Evolutionary conservation across 23 tunicate species (phyloP).

Genomic region (Diplosoma virens): DNA sequence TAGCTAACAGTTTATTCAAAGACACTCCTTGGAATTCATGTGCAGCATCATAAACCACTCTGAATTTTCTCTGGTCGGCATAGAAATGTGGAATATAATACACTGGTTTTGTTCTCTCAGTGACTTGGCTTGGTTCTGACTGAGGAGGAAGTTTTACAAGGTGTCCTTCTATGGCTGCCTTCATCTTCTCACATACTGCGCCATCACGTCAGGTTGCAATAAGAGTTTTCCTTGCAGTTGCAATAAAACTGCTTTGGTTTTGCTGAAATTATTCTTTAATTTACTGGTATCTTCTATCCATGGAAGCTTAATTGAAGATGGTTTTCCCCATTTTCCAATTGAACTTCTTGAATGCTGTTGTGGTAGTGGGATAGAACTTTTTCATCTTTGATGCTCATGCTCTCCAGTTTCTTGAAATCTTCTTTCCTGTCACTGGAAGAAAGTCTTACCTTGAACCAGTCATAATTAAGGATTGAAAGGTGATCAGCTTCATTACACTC

Average conservation of each 20-base stretch:
- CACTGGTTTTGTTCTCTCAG: neutral
- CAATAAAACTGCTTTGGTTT: neutral
- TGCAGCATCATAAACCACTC: constrained; percentile 15
- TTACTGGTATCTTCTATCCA: neutral
- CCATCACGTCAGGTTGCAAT: constrained; percentile 1
- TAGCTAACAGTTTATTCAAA: neutral
- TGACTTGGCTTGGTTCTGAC: too few species aligned
- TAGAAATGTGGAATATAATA: constrained; percentile 2
- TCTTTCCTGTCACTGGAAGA: neutral
- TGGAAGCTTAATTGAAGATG: neutral
- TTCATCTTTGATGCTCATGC: neutral
- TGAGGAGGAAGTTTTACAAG: neutral
- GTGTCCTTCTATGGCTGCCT: neutral
- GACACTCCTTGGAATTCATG: neutral
- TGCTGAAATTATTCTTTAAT: neutral
- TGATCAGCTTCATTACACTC: too few species aligned
- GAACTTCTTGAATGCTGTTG: neutral
- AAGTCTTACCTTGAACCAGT: neutral
- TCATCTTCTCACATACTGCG: constrained; percentile 7
- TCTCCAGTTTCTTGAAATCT: neutral
- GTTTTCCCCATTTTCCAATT: neutral
- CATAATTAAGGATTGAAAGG: too few species aligned
- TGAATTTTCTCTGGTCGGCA: neutral
- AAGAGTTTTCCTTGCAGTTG: neutral
- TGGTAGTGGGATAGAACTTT: neutral